Evolutionary conservation across 2,888 invertebrate species (phyloP).

Genomic region (Folsomia candida): DNA sequence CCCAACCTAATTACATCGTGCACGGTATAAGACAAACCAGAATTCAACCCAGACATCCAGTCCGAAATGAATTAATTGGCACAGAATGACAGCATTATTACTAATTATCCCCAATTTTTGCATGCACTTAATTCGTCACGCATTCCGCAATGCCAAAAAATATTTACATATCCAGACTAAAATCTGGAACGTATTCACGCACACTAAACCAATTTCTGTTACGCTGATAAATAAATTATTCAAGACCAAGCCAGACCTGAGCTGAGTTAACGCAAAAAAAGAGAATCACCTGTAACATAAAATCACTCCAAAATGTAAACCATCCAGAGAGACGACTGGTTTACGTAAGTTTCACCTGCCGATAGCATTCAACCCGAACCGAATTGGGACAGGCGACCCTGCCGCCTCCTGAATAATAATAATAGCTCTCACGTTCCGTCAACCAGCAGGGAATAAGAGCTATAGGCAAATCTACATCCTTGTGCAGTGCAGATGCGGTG

Average conservation of each 20-base stretch:
- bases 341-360: slow-evolving; percentile 37
- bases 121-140: slow-evolving; percentile 3
- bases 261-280: background rate
- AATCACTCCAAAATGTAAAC: no score
- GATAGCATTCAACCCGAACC: slow-evolving; percentile 41
- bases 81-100: slow-evolving; percentile 3
- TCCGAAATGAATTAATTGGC: background rate
- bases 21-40: background rate
- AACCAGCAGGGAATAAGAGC: slow-evolving; percentile 16
- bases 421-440: slow-evolving; percentile 32
- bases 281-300: background rate
- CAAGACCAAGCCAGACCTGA: background rate
- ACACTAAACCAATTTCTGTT: background rate
- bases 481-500: background rate
- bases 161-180: background rate
- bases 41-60: background rate
- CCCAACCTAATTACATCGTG: background rate
- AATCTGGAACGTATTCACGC: background rate
- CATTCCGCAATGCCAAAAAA: no score
- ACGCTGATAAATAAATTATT: no score
- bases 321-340: no score
- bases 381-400: slow-evolving; percentile 41
- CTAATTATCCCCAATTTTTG: background rate
- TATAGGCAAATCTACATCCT: background rate
- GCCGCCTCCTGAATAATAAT: slow-evolving; percentile 41